phyloP scores from a whole-genome alignment of 2,113 vertebrate genomes.

The Hemibagrus wyckioides region DNA sequence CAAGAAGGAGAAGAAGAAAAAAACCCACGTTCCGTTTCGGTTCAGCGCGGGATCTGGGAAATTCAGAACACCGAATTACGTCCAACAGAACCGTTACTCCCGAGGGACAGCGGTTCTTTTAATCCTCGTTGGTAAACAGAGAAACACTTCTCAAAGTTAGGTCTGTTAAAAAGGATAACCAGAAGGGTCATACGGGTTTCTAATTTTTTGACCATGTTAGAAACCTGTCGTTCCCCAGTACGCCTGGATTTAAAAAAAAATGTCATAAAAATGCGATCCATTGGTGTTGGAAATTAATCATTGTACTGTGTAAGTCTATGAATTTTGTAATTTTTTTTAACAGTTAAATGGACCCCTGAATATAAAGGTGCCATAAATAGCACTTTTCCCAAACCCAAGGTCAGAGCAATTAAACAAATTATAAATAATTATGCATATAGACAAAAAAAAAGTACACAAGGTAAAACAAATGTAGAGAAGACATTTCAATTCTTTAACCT shows the following conservation, averaged over 20 bases:
- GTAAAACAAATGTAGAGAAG: neutral
- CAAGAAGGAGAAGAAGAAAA: neutral
- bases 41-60: neutral
- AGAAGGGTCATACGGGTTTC: neutral
- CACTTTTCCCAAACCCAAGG: neutral
- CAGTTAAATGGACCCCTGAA: neutral
- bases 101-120: neutral
- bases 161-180: neutral
- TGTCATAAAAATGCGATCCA: neutral
- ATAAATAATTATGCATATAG: neutral
- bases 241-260: neutral
- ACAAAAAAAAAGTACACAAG: neutral
- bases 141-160: neutral
- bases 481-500: neutral
- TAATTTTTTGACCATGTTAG: neutral
- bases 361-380: neutral
- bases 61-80: neutral
- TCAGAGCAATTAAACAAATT: neutral
- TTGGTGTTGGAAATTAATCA: neutral
- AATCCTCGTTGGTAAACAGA: neutral
- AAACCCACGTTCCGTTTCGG: slow-evolving; percentile 1
- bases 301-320: neutral
- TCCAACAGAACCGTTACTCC: too few species aligned
- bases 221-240: neutral
- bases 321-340: neutral